Evolutionary conservation across 2,888 invertebrate genomes (phyloP).

Genomic region (Gymnocheta viridis): DNA sequence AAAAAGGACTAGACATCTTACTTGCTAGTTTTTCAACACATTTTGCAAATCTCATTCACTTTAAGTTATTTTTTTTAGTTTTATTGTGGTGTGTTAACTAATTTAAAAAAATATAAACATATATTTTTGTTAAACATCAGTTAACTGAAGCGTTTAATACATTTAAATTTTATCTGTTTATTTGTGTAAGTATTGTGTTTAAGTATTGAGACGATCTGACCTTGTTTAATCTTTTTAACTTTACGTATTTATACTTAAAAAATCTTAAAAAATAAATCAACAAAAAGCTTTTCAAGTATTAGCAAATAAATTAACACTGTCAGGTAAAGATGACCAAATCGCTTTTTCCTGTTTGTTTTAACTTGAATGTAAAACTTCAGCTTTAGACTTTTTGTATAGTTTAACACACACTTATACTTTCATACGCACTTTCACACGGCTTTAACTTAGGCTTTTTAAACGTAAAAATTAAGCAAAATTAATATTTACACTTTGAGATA

Average conservation of each 20-base stretch:
- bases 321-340: slow-evolving; percentile 62
- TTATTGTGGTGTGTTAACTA: neutral
- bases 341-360: slow-evolving; percentile 6
- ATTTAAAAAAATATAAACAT: slow-evolving; percentile 12
- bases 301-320: slow-evolving; percentile 65
- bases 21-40: slow-evolving; percentile 42
- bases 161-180: neutral
- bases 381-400: neutral
- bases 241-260: slow-evolving; percentile 62
- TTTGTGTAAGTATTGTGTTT: slow-evolving; percentile 8
- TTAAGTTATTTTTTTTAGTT: neutral
- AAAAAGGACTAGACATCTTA: slow-evolving; percentile 67
- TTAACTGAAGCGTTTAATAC: slow-evolving; percentile 11
- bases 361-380: slow-evolving; percentile 5
- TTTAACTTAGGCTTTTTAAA: slow-evolving; percentile 25
- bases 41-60: slow-evolving; percentile 46
- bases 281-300: slow-evolving; percentile 65
- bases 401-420: neutral
- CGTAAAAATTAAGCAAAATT: slow-evolving; percentile 49
- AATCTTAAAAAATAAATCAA: slow-evolving; percentile 68
- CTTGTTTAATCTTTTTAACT: slow-evolving; percentile 48
- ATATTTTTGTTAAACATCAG: neutral
- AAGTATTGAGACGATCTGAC: slow-evolving; percentile 38
- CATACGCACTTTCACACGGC: neutral
- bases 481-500: slow-evolving; percentile 59